Conservation (phyloP, 2,113 vertebrate species). For the Heliornis fulica region DNA sequence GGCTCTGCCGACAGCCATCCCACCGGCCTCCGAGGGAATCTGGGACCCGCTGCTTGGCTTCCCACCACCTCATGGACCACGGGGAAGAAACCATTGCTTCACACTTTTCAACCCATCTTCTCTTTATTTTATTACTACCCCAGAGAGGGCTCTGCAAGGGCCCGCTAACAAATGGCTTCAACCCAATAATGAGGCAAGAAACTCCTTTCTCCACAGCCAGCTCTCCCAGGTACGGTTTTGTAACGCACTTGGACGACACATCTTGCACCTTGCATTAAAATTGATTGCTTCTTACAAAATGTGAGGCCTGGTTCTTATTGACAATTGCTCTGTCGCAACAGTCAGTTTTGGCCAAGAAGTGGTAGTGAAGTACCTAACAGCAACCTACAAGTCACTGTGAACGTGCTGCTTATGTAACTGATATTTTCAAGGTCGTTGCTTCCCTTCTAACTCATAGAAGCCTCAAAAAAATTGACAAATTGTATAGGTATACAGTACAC, state of each 20-base stretch:
- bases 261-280: background rate
- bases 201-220: accelerated
- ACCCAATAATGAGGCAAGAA: background rate
- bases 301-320: accelerated
- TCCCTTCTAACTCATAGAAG: background rate
- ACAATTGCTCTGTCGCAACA: accelerated
- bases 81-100: accelerated
- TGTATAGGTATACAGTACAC: accelerated
- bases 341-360: background rate
- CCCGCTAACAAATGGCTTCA: background rate
- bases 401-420: background rate
- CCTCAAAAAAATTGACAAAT: background rate
- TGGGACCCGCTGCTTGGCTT: background rate
- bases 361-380: accelerated
- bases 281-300: accelerated
- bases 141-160: background rate
- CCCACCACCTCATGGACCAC: background rate
- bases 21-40: background rate
- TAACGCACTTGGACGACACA: accelerated
- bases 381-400: accelerated
- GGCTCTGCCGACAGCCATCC: background rate
- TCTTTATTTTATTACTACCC: accelerated
- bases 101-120: background rate
- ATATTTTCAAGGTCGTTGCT: background rate
- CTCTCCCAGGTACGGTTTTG: background rate